Conservation (phyloP, 2,113 vertebrate genomes). For the Phycodurus eques region DNA sequence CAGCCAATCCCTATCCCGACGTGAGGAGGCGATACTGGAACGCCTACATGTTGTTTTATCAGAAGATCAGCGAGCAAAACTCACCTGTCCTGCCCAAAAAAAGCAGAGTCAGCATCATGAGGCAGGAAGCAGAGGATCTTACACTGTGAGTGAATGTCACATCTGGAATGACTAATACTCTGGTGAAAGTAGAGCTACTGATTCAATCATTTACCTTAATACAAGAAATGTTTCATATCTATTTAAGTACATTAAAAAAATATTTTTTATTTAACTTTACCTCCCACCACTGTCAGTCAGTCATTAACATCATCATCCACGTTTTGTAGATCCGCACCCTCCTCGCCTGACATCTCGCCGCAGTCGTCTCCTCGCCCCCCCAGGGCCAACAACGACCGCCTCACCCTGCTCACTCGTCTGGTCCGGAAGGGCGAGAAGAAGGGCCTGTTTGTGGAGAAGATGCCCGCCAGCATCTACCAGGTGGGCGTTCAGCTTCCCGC, state of each 20-base stretch:
- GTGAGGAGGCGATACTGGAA: slow-evolving; percentile 97
- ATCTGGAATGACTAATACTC: no score
- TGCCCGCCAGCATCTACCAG: slow-evolving; percentile 96
- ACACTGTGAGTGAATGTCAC: slow-evolving; percentile 80
- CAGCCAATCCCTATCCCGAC: slow-evolving; percentile 95
- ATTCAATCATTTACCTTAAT: no score
- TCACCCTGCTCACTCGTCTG: slow-evolving; percentile 93
- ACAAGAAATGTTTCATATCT: no score
- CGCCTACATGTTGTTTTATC: slow-evolving; percentile 98
- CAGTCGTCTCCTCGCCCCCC: slow-evolving; percentile 95
- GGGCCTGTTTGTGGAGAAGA: slow-evolving; percentile 97
- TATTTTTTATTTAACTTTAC: no score
- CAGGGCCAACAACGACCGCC: slow-evolving; percentile 91
- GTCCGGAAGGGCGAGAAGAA: slow-evolving; percentile 97
- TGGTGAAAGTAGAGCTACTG: no score
- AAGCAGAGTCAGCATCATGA: slow-evolving; percentile 93
- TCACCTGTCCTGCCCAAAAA: slow-evolving; percentile 96
- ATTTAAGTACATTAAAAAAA: no score
- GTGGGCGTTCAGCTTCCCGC: slow-evolving; percentile 50
- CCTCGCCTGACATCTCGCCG: slow-evolving; percentile 94
- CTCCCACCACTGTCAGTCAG: background rate
- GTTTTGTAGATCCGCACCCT: slow-evolving; percentile 86
- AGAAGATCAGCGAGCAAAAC: slow-evolving; percentile 94
- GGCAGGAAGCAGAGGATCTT: slow-evolving; percentile 95
- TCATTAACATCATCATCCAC: slow-evolving; percentile 5